Evolutionary conservation across 2,113 vertebrate species (phyloP).

Genomic region (Caranx melampygus): DNA sequence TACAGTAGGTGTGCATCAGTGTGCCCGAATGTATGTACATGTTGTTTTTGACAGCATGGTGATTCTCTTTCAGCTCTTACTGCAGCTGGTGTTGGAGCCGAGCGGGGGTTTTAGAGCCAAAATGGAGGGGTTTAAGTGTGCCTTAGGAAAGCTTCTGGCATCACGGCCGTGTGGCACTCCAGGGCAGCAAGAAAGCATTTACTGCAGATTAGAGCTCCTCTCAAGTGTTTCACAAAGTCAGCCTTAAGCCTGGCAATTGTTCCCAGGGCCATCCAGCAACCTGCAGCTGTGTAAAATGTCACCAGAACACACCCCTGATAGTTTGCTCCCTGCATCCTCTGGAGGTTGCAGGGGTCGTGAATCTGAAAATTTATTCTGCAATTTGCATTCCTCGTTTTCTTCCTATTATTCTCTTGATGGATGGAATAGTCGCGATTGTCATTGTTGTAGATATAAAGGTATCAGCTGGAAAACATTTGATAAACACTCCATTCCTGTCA

Average conservation of each 20-base stretch:
- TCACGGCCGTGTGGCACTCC: constrained; percentile 62
- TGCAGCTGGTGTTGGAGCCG: constrained; percentile 60
- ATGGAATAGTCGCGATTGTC: constrained; percentile 49
- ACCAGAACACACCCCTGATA: constrained; percentile 36
- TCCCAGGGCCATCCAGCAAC: constrained; percentile 63
- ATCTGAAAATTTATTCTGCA: constrained; percentile 42
- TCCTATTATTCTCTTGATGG: constrained; percentile 50
- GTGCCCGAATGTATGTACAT: constrained; percentile 41
- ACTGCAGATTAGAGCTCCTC: constrained; percentile 79
- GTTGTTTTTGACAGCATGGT: constrained; percentile 56
- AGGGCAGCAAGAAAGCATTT: constrained; percentile 78
- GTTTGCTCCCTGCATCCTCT: background rate
- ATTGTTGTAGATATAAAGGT: constrained; percentile 29
- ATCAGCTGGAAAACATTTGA: constrained; percentile 39
- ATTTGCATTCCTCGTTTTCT: constrained; percentile 40
- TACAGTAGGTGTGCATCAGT: constrained; percentile 30
- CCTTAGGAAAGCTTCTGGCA: constrained; percentile 76
- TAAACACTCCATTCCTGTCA: constrained; percentile 42
- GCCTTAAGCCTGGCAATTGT: constrained; percentile 73
- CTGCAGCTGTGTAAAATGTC: constrained; percentile 65
- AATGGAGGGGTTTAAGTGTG: constrained; percentile 78
- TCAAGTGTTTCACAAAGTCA: constrained; percentile 79
- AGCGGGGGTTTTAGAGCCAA: constrained; percentile 69
- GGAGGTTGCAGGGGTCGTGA: constrained; percentile 33
- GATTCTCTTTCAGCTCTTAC: constrained; percentile 46